phyloP scores from a whole-genome alignment of 2,113 vertebrate genomes.

The Oryzias curvinotus region DNA sequence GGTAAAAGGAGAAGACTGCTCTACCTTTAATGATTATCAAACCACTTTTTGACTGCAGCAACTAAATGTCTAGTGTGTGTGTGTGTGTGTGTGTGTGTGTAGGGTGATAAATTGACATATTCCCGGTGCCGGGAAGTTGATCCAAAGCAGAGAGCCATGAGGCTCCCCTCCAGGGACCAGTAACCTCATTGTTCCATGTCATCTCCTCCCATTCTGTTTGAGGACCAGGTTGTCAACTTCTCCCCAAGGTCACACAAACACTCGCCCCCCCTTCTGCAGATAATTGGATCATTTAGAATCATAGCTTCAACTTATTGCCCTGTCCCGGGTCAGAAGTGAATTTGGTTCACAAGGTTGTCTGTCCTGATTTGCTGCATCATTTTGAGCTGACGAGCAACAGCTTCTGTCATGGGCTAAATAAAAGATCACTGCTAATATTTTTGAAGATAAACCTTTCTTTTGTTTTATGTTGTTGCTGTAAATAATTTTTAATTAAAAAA shows the following conservation, averaged over 20 bases:
- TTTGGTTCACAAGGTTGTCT: conserved; percentile 47
- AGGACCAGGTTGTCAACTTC: conserved; percentile 72
- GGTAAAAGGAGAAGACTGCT: conserved; percentile 19
- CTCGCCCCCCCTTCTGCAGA: conserved; percentile 31
- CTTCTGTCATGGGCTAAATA: conserved; percentile 47
- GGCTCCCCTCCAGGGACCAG: conserved; percentile 58
- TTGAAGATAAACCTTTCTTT: background rate
- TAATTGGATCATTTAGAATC: conserved; percentile 76
- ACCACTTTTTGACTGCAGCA: conserved; percentile 34
- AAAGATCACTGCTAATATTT: conserved; percentile 1
- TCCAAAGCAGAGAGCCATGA: conserved; percentile 59
- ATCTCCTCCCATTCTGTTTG: conserved; percentile 66
- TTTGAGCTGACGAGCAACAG: conserved; percentile 36
- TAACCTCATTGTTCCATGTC: conserved; percentile 74
- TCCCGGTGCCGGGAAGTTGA: conserved; percentile 64
- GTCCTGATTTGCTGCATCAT: conserved; percentile 45
- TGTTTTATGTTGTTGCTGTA: too few species aligned
- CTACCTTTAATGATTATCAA: conserved; percentile 52
- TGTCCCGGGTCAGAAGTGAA: conserved; percentile 57
- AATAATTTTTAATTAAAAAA: too few species aligned
- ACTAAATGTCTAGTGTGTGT: conserved; percentile 53
- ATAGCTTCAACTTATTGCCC: conserved; percentile 60
- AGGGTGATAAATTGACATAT: conserved; percentile 70
- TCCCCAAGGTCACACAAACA: conserved; percentile 70
- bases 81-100: conserved; percentile 3